Evolutionary conservation across 2,797 vertebrate species (phyloP).

Genomic region (Caiman crocodilus): DNA sequence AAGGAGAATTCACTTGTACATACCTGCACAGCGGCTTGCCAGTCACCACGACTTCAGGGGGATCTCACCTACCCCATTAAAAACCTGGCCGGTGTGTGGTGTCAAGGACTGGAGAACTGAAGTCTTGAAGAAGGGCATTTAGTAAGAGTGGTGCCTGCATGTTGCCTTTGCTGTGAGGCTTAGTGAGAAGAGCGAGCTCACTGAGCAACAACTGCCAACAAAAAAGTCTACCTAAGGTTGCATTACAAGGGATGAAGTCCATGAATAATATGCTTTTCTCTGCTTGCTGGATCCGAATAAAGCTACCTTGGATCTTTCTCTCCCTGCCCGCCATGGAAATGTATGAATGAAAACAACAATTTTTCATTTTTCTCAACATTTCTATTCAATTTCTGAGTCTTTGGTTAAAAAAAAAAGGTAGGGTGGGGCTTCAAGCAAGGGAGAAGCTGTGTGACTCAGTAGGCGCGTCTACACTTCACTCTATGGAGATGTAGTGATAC

Average conservation of each 20-base stretch:
- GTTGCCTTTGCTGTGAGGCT: neutral
- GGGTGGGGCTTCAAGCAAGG: too few relatives aligned
- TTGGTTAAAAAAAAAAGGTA: too few relatives aligned
- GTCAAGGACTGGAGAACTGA: neutral
- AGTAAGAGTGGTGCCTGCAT: neutral
- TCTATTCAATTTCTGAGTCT: neutral
- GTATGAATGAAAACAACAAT: constrained; percentile 15
- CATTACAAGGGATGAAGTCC: neutral
- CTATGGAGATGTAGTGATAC: too few relatives aligned
- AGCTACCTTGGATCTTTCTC: neutral
- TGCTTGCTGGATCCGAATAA: neutral
- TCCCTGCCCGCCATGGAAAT: neutral
- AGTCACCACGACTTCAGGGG: neutral
- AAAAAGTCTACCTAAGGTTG: neutral
- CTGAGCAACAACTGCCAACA: neutral
- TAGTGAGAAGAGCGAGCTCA: neutral
- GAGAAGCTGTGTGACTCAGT: too few relatives aligned
- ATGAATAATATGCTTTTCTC: neutral
- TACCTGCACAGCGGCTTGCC: neutral
- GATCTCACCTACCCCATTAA: neutral
- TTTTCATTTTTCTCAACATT: neutral
- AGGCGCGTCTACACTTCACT: too few relatives aligned
- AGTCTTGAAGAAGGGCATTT: neutral
- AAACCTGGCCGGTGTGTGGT: neutral
- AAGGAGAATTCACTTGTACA: neutral